Percentiles rank a stretch among this genome's conserved stretches.
Conservation (phyloP, 2,797 vertebrate genomes). For the Sciaenops ocellatus region DNA sequence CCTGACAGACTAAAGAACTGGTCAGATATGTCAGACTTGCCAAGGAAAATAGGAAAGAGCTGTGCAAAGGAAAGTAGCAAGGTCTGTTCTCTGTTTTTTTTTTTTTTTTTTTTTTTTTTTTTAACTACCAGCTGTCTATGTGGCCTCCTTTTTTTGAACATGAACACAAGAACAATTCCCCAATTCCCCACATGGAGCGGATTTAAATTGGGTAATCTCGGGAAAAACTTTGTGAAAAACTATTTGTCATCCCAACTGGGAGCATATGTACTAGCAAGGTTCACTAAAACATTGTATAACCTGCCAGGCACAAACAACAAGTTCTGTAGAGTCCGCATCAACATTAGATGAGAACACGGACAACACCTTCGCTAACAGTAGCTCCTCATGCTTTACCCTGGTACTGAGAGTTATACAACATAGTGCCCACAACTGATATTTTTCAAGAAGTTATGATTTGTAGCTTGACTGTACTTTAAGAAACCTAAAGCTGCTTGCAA, state of each 20-base stretch:
- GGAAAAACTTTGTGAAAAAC: slow-evolving; percentile 11
- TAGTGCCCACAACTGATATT: background rate
- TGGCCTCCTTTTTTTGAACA: slow-evolving; percentile 13
- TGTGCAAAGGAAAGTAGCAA: slow-evolving; percentile 21
- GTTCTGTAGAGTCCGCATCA: background rate
- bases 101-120: background rate
- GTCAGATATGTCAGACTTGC: slow-evolving; percentile 16
- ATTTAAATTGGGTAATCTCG: slow-evolving; percentile 26
- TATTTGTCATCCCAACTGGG: slow-evolving; percentile 11
- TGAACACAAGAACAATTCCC: slow-evolving; percentile 15
- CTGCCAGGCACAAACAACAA: slow-evolving; percentile 6
- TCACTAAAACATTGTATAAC: slow-evolving; percentile 2
- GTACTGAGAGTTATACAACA: background rate
- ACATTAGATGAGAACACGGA: slow-evolving; percentile 15
- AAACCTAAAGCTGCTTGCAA: background rate
- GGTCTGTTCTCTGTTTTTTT: background rate
- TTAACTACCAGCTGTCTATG: slow-evolving; percentile 11
- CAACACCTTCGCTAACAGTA: slow-evolving; percentile 14
- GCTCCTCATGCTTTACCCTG: background rate
- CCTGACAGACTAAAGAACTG: slow-evolving; percentile 18
- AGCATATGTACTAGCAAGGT: slow-evolving; percentile 1
- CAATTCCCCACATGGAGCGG: background rate
- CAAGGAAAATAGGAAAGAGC: slow-evolving; percentile 1
- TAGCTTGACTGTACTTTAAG: background rate
- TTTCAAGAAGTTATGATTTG: background rate